Evolutionary conservation across 2,888 invertebrate genomes (phyloP), one percentile per base, ranked within the genome.

Genomic region (Hypena proboscidalis): DNA sequence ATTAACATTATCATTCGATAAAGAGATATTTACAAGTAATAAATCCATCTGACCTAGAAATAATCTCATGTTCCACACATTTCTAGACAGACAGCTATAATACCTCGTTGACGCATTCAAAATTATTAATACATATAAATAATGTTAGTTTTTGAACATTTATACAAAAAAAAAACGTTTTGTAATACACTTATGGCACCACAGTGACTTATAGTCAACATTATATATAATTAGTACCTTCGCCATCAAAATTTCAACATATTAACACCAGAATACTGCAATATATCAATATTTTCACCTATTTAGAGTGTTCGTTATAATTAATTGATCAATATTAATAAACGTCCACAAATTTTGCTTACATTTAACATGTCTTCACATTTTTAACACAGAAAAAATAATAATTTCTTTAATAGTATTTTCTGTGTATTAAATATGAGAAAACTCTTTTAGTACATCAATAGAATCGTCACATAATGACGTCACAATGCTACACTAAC

Each of bases 201-300:
- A 25, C 33, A 11, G 20, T 36, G 58, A 61, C 61, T 61, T 52
- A 35, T 19, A 61, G 61, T 58, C 61, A 47, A 47, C 30, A 42
- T 37, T 39, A 47, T 31, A 35, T 41, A 23, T 58, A 47, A 37
- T 60, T 52, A 58, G 43, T 50, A 50, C 39, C 38, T 38, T 59
- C 47, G 37, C 43, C 25, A 43, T 44, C 29, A 39, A 34, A 51
- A 48, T 53, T 54, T 54, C 32, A 57, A 57, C 45, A 53, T 40
- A 25, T 32, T 33, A 50, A 43, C 35, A 31, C 23, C 31, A 37
- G 35, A 53, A 43, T 56, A 56, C 46, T 53, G 46, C 29, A 31
- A 22, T n/a, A n/a, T n/a, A 22, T 44, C 41, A 33, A 37, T 25
- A 30, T 48, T 33, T 31, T 21, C 40, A 32, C 46, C 32, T 33